phyloP scores from a whole-genome alignment of 2,113 vertebrate genomes.

The Antechinus flavipes region DNA sequence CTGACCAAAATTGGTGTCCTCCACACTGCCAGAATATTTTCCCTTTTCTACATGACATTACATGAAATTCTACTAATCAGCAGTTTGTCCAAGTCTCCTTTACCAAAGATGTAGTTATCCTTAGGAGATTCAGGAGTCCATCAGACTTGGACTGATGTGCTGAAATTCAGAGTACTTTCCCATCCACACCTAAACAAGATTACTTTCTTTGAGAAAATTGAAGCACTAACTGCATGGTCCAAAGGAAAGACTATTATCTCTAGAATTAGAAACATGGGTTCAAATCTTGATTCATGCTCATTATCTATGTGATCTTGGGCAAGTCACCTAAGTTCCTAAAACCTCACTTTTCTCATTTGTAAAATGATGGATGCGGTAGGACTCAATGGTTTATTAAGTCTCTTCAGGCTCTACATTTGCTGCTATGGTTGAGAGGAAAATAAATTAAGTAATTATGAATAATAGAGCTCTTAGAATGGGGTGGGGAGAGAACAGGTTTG shows the following conservation, averaged over 20 bases:
- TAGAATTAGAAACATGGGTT: background rate
- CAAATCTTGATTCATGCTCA: background rate
- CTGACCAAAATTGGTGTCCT: background rate
- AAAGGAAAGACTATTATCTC: background rate
- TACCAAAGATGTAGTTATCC: background rate
- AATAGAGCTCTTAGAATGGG: background rate
- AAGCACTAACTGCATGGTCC: background rate
- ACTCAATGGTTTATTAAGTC: background rate
- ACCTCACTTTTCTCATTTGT: background rate
- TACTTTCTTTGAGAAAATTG: background rate
- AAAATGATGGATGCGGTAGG: background rate
- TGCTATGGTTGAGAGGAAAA: background rate
- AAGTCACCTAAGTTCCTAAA: background rate
- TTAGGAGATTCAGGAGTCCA: background rate
- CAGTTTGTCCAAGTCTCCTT: background rate
- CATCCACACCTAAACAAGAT: background rate
- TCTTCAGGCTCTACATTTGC: background rate
- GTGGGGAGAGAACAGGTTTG: background rate
- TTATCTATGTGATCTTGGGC: background rate
- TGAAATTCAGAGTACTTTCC: background rate
- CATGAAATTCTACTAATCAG: background rate
- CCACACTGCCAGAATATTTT: background rate
- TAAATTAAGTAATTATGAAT: background rate
- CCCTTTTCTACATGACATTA: background rate
- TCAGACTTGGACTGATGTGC: background rate